phyloP scores from a whole-genome alignment of 1,140 invertebrate genomes.

The Lepidurus couesii region DNA sequence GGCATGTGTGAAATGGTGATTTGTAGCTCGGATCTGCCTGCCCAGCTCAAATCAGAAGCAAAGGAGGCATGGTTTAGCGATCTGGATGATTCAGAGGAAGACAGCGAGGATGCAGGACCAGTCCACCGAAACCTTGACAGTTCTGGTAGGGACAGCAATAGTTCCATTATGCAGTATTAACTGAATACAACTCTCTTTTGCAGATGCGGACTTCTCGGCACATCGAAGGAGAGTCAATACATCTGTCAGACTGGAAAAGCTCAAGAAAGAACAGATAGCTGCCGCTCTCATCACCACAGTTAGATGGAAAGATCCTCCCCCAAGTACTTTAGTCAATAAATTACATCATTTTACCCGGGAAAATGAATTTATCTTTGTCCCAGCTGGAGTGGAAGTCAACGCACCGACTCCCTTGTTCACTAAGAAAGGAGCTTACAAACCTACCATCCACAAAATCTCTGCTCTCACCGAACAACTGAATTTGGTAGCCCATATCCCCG shows the following conservation, averaged over 20 bases:
- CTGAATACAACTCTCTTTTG: neutral
- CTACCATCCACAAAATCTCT: slow-evolving; percentile 46
- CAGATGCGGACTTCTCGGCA: slow-evolving; percentile 63
- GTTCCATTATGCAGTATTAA: neutral
- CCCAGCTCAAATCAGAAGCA: slow-evolving; percentile 52
- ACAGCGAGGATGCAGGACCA: slow-evolving; percentile 50
- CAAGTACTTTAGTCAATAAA: neutral
- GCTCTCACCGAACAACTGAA: slow-evolving; percentile 65
- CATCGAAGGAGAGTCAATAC: slow-evolving; percentile 79
- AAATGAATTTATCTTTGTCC: slow-evolving; percentile 38
- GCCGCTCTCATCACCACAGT: slow-evolving; percentile 50
- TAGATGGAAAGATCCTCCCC: slow-evolving; percentile 41
- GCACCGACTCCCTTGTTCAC: slow-evolving; percentile 43
- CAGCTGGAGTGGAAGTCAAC: slow-evolving; percentile 58
- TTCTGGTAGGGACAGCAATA: neutral
- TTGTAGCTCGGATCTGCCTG: slow-evolving; percentile 63
- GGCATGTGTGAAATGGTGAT: slow-evolving; percentile 72
- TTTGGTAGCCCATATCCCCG: slow-evolving; percentile 63
- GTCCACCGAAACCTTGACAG: slow-evolving; percentile 23
- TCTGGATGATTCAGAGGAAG: slow-evolving; percentile 68
- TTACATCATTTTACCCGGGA: too few species aligned
- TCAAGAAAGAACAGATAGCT: slow-evolving; percentile 73
- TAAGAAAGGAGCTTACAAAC: slow-evolving; percentile 44
- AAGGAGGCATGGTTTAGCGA: slow-evolving; percentile 66
- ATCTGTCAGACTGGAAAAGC: slow-evolving; percentile 77